Evolutionary conservation across 2,888 invertebrate species (phyloP), one percentile per base, ranked within the genome.

Genomic region (Microplitis deprimator): DNA sequence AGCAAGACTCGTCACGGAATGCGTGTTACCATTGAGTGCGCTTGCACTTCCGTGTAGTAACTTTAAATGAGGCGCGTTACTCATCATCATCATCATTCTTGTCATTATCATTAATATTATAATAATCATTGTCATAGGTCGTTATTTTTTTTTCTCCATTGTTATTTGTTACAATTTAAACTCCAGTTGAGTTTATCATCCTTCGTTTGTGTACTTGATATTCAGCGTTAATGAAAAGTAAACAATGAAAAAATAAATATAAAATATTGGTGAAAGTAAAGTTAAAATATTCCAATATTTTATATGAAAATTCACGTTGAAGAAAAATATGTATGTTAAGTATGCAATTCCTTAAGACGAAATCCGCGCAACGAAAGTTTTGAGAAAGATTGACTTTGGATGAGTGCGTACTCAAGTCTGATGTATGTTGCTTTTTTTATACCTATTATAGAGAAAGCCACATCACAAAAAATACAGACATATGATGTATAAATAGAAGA

Each of bases 1-100:
- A 70, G 50, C 62, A 72, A 64, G 69, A 71, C 75, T 75, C 72
- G 71, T 75, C 74, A 72, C 40, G 68, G 76, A 76, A 76, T 61
- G 78, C 76, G 68, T 68, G 67, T 73, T 76, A 67, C 75, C 40
- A 70, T 65, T 74, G 39, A 68, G 68, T 61, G 50, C 39, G 72
- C 77, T 69, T 64, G 29, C 68, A 79, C 80, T 81, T 81, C 80
- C 80, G 80, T 77, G 10, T 50, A 50, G 77, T 75, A 70, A 20
- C 65, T 77, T 73, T 68, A 74, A 80, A 78, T 75, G 79, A 77
- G 75, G 50, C 13, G 75, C 78, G 79, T 75, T 75, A 78, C 78
- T 79, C 76, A 73, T 73, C 75, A 75, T 79, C 72, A 71, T 77
- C 65, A 67, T 68, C 38, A 17, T 64, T 10, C 7, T 41, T 59